Evolutionary conservation across 2,888 invertebrate genomes (phyloP).

Genomic region (Heteromurus nitidus): DNA sequence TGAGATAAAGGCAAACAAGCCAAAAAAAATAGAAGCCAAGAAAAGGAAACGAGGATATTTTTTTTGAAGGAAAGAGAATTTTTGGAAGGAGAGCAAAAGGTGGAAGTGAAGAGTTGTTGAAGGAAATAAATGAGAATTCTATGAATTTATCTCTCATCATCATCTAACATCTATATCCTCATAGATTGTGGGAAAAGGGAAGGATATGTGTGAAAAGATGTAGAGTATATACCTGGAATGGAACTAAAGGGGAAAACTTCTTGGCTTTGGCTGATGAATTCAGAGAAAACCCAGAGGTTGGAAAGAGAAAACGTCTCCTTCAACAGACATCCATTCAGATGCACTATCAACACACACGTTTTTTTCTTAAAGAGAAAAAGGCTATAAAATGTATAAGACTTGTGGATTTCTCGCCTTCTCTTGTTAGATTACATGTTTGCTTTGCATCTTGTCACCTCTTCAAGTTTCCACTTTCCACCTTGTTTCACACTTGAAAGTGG

Average conservation of each 20-base stretch:
- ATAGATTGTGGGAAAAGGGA: neutral
- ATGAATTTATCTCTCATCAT: conserved; percentile 30
- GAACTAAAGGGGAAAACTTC: too few species aligned
- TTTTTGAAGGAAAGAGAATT: conserved; percentile 7
- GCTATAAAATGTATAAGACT: too few species aligned
- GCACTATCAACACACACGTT: too few species aligned
- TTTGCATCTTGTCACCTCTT: conserved; percentile 24
- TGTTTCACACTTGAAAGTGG: conserved; percentile 43
- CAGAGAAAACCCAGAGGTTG: too few species aligned
- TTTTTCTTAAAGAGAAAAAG: too few species aligned
- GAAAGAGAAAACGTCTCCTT: neutral
- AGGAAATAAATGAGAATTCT: conserved; percentile 42
- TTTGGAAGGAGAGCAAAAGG: conserved; percentile 5
- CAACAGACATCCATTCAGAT: too few species aligned
- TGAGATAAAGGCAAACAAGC: neutral
- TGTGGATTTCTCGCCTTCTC: too few species aligned
- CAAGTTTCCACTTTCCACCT: conserved; percentile 39
- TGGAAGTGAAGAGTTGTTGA: conserved; percentile 39
- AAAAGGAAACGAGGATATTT: too few species aligned
- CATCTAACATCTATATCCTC: neutral
- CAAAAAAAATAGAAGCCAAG: conserved; percentile 6
- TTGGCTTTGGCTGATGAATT: too few species aligned
- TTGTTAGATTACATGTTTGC: too few species aligned
- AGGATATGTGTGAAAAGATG: too few species aligned
- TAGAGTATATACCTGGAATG: too few species aligned